Percentiles rank a stretch among this genome's conserved stretches.
Conservation (phyloP, 2,113 vertebrate genomes). For the Passerina amoena region DNA sequence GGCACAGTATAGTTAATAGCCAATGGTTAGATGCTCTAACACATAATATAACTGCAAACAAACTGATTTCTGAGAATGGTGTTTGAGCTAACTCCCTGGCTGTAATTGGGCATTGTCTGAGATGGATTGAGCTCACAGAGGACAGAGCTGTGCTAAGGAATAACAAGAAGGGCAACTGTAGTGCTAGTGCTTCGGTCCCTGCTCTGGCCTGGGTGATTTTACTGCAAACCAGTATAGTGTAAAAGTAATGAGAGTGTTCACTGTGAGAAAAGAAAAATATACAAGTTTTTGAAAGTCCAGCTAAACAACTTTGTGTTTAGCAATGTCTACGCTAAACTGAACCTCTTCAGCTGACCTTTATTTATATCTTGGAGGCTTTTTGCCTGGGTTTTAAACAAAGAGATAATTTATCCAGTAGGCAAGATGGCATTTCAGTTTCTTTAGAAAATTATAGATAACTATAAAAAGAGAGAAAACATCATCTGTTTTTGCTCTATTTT, state of each 20-base stretch:
- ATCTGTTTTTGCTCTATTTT: conserved; percentile 14
- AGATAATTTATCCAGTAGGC: conserved; percentile 54
- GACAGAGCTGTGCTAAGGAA: not conserved
- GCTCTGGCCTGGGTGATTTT: not conserved
- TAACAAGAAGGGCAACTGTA: not conserved
- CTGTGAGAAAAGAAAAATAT: not conserved
- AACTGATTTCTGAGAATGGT: not conserved
- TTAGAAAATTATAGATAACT: conserved; percentile 56
- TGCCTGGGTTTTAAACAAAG: conserved; percentile 8
- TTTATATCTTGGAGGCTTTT: conserved; percentile 34
- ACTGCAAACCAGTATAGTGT: not conserved
- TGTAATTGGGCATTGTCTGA: not conserved
- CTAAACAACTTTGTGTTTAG: not conserved
- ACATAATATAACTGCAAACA: not conserved
- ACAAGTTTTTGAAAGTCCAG: not conserved
- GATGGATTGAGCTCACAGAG: not conserved
- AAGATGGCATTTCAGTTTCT: conserved; percentile 63
- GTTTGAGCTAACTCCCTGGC: not conserved
- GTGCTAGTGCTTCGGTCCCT: accelerated
- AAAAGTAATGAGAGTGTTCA: not conserved
- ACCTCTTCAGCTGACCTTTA: conserved; percentile 20
- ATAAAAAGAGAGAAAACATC: conserved; percentile 38
- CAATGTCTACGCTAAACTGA: not conserved
- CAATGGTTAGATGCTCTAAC: not conserved
- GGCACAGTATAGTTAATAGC: not conserved